Percentiles rank a stretch among this genome's conserved stretches.
Evolutionary conservation across 2,888 invertebrate species (phyloP).

Genomic region (Nephrotoma guestfalica): DNA sequence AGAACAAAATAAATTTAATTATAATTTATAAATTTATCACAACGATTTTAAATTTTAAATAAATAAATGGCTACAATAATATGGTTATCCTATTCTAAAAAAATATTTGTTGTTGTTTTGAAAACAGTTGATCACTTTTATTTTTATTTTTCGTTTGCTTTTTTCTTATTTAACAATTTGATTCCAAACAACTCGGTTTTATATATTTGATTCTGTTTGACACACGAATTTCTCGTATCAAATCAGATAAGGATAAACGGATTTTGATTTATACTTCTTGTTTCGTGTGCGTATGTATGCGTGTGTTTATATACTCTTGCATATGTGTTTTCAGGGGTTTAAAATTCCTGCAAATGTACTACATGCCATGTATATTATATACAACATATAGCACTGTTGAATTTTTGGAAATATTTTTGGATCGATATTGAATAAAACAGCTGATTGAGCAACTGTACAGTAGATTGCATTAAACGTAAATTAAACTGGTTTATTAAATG

Average conservation of each 20-base stretch:
- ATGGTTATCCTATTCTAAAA: neutral
- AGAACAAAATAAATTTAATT: neutral
- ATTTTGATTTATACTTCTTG: neutral
- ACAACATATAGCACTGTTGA: too few relatives aligned
- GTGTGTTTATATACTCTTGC: neutral
- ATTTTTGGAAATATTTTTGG: neutral
- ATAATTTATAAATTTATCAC: neutral
- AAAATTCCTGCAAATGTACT: neutral
- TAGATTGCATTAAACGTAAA: neutral
- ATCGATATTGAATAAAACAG: neutral
- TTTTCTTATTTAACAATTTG: neutral
- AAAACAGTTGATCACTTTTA: slow-evolving; percentile 1
- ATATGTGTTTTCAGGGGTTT: neutral
- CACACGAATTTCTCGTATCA: neutral
- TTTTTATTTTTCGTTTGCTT: neutral
- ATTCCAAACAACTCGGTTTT: neutral
- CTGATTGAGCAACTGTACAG: neutral
- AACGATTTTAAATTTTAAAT: neutral
- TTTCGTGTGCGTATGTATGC: neutral
- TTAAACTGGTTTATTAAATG: neutral
- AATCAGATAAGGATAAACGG: neutral
- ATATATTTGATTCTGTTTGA: neutral
- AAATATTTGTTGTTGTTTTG: neutral
- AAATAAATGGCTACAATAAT: neutral
- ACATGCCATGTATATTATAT: too few relatives aligned